phyloP scores from a whole-genome alignment of 2,797 vertebrate genomes.

The Labeo calbasu region DNA sequence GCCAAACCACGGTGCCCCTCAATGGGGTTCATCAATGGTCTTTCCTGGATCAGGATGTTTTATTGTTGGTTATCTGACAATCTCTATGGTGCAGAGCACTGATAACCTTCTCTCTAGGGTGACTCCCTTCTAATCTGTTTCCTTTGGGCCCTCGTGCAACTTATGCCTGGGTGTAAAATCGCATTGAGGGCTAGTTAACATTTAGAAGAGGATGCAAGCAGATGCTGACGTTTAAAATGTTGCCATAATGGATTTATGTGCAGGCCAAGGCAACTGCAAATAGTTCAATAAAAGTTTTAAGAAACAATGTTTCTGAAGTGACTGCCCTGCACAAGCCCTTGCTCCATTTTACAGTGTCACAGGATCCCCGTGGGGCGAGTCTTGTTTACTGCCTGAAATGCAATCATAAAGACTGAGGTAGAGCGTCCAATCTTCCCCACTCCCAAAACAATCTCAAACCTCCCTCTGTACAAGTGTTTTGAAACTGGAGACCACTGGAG shows the following conservation, averaged over 20 bases:
- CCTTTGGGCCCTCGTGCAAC: constrained; percentile 53
- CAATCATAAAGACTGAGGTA: constrained; percentile 59
- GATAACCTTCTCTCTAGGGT: constrained; percentile 65
- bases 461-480: constrained; percentile 28
- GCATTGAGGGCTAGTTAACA: constrained; percentile 50
- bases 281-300: constrained; percentile 53
- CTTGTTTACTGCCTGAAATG: constrained; percentile 67
- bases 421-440: constrained; percentile 30
- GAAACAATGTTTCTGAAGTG: constrained; percentile 44
- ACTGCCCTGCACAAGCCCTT: constrained; percentile 55
- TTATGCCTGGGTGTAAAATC: constrained; percentile 21
- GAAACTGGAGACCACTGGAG: constrained; percentile 3
- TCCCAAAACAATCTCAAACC: constrained; percentile 50
- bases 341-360: constrained; percentile 67
- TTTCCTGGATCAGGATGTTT: constrained; percentile 65
- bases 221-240: constrained; percentile 53
- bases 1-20: constrained; percentile 55
- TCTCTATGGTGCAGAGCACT: constrained; percentile 58
- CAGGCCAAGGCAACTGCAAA: constrained; percentile 52
- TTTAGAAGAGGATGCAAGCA: constrained; percentile 57
- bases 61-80: constrained; percentile 61
- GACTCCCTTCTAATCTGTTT: constrained; percentile 61
- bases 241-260: constrained; percentile 57
- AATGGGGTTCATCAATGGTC: constrained; percentile 61
- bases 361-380: constrained; percentile 52